Base-by-base conservation (phyloP, 1,140 invertebrate species). In the Steinernema feltiae region DNA sequence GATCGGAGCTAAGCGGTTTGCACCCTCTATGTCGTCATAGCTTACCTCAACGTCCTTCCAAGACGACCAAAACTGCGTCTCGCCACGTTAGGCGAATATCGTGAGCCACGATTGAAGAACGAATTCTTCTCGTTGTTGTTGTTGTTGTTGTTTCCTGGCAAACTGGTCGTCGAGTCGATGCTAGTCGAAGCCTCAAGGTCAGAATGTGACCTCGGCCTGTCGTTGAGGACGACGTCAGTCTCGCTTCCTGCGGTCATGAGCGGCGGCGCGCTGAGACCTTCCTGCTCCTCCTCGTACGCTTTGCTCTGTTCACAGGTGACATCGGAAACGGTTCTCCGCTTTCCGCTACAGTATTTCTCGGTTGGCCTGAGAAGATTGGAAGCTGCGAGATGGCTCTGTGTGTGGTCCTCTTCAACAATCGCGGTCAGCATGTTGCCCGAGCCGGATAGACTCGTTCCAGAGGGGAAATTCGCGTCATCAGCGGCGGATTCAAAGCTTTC, bases 11-110 rank as follows among this genome's bases (percentile, higher is more conserved):
- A 18, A 29, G 30, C 30, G n/a, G 1, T 71, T 2, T 30, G 29
- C 18, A 17, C 3, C 21, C 71, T 21, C 30, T n/a, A 21, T 70
- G 15, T 15, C 53, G 15, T 31, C 3, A n/a, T 7, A 21, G n/a
- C 48, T 71, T 76, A 86, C 84, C 81, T 82, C 29, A 85, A 74
- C 1, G 83, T 85, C 32, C 83, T 53, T n/a, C 83, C 83, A 1
- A 85, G 76, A 21, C 80, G 82, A 31, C 83, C 83, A 71, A 85
- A 85, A 1, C 85, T 87, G 41, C 81, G 70, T 32, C 83, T 69
- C 2, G 83, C 85, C 21, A 86, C 79, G 30, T 80, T 79, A 12
- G 83, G 83, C 18, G 83, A 85, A 69, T 82, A 85, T 12, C 83
- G 73, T 15, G 74, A 78, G 7, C 53, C 53, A 63, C 53, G 53